A percentile compares a stretch with the other conserved stretches of the same genome.
Evolutionary conservation across 1,140 invertebrate genomes (phyloP).

Genomic region (Zaprionus camerounensis): DNA sequence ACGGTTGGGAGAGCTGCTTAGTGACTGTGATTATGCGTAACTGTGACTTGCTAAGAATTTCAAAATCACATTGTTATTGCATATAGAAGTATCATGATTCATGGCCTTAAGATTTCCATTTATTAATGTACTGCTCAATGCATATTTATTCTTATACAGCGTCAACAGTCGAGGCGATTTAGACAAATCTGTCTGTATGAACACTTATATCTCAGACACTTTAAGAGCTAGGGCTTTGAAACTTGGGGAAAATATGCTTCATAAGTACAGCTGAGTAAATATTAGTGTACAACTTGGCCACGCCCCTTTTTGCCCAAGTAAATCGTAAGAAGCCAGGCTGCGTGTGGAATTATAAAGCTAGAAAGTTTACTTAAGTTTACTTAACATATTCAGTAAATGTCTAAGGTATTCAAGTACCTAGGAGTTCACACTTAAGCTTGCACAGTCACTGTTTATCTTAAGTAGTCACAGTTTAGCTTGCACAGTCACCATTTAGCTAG

Average conservation of each 20-base stretch:
- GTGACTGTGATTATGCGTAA: not conserved
- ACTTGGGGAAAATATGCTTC: not conserved
- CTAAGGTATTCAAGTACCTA: not conserved
- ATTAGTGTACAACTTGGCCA: not conserved
- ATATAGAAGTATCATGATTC: no score
- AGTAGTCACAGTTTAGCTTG: no score
- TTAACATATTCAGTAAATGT: not conserved
- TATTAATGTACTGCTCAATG: not conserved
- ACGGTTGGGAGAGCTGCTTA: conserved; percentile 19
- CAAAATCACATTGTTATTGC: no score
- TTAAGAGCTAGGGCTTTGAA: not conserved
- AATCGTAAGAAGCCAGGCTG: not conserved
- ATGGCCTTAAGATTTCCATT: no score
- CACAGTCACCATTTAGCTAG: not conserved
- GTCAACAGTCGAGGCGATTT: not conserved
- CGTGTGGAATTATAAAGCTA: not conserved
- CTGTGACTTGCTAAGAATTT: not conserved
- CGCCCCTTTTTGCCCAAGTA: not conserved
- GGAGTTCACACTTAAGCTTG: no score
- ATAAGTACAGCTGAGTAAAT: no score
- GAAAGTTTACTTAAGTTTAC: not conserved
- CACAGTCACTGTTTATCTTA: not conserved
- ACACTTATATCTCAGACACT: not conserved
- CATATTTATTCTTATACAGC: not conserved
- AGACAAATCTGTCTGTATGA: not conserved